Evolutionary conservation across 1,140 invertebrate species (phyloP).

Genomic region (Papilio polyxenes): DNA sequence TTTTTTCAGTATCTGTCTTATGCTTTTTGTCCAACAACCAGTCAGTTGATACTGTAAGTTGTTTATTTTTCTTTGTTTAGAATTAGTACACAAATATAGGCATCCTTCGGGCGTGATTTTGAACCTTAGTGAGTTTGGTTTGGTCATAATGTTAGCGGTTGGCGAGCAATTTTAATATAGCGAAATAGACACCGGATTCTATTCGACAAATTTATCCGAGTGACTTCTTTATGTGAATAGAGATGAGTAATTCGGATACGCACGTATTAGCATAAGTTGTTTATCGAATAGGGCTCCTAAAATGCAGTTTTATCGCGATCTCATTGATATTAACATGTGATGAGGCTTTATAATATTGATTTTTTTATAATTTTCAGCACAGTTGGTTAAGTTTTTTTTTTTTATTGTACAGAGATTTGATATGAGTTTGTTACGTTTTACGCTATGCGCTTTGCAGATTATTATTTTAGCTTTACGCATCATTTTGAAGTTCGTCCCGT

Average conservation of each 20-base stretch:
- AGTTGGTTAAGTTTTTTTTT: constrained; percentile 65
- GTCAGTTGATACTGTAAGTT: not conserved
- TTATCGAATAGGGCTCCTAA: constrained; percentile 44
- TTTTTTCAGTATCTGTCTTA: not conserved
- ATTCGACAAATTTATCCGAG: not conserved
- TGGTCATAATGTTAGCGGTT: not conserved
- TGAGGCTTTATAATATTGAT: constrained; percentile 66
- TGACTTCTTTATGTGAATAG: not conserved
- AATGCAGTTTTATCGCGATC: constrained; percentile 59
- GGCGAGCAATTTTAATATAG: not conserved
- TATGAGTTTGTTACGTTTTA: constrained; percentile 63
- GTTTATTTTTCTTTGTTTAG: not conserved
- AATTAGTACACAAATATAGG: not conserved
- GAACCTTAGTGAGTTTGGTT: not conserved
- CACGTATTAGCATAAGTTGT: constrained; percentile 32
- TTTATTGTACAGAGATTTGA: constrained; percentile 65
- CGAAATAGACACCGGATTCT: not conserved
- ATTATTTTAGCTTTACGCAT: constrained; percentile 45
- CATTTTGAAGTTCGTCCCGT: constrained; percentile 41
- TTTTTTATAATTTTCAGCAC: constrained; percentile 57
- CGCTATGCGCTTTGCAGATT: constrained; percentile 50
- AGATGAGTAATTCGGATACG: not conserved
- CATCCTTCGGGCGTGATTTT: not conserved
- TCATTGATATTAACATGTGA: constrained; percentile 70
- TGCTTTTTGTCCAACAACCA: not conserved